A percentile compares a stretch with the other conserved stretches of the same genome.
These are phyloP conservation scores for Hucho hucho DNA, from an alignment of 2,113 vertebrate species.

Conservation along the genomic window DNA sequence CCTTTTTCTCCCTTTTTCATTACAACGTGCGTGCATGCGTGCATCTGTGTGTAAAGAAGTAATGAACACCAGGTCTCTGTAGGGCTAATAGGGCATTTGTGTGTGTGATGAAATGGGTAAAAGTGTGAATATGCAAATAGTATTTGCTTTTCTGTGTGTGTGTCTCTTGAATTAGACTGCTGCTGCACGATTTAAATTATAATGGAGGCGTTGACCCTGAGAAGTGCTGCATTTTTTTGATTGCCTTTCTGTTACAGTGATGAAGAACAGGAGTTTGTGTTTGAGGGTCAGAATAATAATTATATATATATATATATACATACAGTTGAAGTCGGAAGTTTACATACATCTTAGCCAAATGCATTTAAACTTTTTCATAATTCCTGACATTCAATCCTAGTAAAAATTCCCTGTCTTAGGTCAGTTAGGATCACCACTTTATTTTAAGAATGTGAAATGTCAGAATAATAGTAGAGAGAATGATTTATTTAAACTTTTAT, in stretches of 20 bases:
- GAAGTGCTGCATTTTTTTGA: conserved; percentile 58
- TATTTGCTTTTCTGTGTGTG: conserved; percentile 21
- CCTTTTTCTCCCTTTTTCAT: too few species aligned
- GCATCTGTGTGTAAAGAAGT: conserved; percentile 3
- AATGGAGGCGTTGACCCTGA: conserved; percentile 65
- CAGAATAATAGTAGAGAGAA: too few species aligned
- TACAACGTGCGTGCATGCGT: not conserved
- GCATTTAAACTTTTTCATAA: too few species aligned
- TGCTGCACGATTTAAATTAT: conserved; percentile 67
- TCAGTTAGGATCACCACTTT: too few species aligned
- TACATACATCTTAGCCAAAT: too few species aligned
- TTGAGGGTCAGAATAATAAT: too few species aligned
- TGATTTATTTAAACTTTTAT: too few species aligned
- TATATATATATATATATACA: too few species aligned
- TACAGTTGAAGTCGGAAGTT: too few species aligned
- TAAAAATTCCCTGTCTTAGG: too few species aligned
- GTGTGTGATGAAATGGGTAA: conserved; percentile 36
- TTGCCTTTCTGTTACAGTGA: conserved; percentile 23
- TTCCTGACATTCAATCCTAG: too few species aligned
- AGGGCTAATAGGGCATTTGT: conserved; percentile 38
- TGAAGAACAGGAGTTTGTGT: not conserved
- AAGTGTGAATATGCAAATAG: conserved; percentile 22
- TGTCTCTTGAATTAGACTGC: conserved; percentile 48
- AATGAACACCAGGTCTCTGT: conserved; percentile 32
- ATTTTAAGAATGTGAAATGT: too few species aligned